Conservation (phyloP, 1,140 invertebrate species). For the Diploscapter pachys region DNA sequence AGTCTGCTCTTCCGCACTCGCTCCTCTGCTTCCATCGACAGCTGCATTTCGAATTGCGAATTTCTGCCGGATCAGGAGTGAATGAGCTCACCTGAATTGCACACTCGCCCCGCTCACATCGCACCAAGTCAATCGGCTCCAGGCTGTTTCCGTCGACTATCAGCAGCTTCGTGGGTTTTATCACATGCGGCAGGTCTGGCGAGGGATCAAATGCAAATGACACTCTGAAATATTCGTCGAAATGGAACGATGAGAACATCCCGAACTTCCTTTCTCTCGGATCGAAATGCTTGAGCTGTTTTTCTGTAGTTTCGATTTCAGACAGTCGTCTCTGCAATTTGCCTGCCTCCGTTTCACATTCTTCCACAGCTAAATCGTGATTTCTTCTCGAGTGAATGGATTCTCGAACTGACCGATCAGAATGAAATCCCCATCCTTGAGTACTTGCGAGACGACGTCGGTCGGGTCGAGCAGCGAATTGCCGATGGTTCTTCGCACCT, state of each 20-base stretch:
- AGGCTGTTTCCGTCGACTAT: constrained; percentile 50
- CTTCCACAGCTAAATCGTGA: constrained; percentile 1
- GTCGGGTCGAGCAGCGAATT: constrained; percentile 31
- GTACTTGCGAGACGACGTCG: constrained; percentile 19
- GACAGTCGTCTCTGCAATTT: constrained; percentile 24
- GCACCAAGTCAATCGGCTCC: constrained; percentile 44
- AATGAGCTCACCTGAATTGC: constrained; percentile 32
- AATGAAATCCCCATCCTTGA: constrained; percentile 33
- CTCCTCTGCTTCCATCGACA: constrained; percentile 43
- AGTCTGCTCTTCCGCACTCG: constrained; percentile 44
- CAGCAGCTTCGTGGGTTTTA: constrained; percentile 26
- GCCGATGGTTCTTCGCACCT: constrained; percentile 29
- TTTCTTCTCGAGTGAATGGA: background rate
- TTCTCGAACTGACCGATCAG: constrained; percentile 7
- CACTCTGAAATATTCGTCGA: constrained; percentile 2
- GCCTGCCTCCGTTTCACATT: constrained; percentile 22
- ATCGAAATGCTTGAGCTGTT: constrained; percentile 14
- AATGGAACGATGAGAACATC: too few species aligned
- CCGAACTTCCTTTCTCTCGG: constrained; percentile 4
- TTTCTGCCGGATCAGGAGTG: background rate
- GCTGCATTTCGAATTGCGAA: constrained; percentile 28
- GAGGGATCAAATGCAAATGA: constrained; percentile 11
- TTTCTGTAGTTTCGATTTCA: constrained; percentile 20
- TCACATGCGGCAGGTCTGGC: background rate
- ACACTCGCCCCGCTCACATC: constrained; percentile 48